Base-by-base conservation (phyloP, 2,888 invertebrate genomes). In the Ametastegia equiseti region DNA sequence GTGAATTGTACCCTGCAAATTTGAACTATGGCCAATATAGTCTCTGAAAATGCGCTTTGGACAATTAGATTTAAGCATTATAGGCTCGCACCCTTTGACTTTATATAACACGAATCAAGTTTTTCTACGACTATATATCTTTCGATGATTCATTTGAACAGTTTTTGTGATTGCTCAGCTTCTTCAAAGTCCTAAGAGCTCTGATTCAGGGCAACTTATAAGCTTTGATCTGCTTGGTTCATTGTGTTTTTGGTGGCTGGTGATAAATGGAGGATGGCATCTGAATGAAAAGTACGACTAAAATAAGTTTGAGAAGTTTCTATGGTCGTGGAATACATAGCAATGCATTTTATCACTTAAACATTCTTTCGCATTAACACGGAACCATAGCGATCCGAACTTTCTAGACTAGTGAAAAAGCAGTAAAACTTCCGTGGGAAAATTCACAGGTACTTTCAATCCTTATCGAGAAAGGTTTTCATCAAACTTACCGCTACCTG, bases 331-430 rank as follows among this genome's bases (percentile, higher is more conserved):
- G 23, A 78, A 63, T 60, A 78, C 78, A 60, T 63, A 63, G 27
- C 78, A 78, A 42, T 60, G 78, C 63, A 78, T 78, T 78, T 78
- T 63, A 78, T 78, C 78, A 78, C 78, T 78, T 42, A 78, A 78
- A 57, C 42, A 78, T 57, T 63, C 78, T 78, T 60, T 57, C 39
- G 60, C 78, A 57, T 78, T 78, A 78, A 57, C 78, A 63, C 78
- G 42, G n/a, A 19, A 3, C 63, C 45, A 63, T 30, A 27, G n/a
- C 15, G 45, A 33, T 6, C 42, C 11, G 45, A 78, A 78, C 42
- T 78, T 63, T 60, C 42, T 15, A 78, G 60, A 78, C 78, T 78
- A 78, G 33, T 78, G 57, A 42, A 60, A 45, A 50, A 78, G 60
- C 27, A 9, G 42, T 63, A 42, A 63, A 78, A 78, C 60, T 78